phyloP scores from a whole-genome alignment of 2,797 vertebrate species.

The Thamnophis elegans region DNA sequence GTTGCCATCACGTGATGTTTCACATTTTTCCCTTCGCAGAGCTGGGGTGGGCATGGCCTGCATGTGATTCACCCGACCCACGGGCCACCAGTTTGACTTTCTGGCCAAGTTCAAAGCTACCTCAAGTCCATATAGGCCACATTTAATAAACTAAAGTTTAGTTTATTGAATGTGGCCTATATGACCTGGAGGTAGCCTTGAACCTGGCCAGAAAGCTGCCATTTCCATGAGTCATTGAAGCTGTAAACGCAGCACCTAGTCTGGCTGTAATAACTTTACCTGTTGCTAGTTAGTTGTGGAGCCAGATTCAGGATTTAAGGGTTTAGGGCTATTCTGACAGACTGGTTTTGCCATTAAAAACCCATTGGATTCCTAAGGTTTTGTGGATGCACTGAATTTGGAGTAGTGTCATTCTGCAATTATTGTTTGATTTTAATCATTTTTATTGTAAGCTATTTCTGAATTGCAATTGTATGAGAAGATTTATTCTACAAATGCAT shows the following conservation, averaged over 20 bases:
- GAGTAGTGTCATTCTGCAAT: neutral
- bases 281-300: neutral
- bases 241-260: neutral
- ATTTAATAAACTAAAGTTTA: too few relatives aligned
- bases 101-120: too few relatives aligned
- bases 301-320: neutral
- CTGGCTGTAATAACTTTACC: neutral
- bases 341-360: neutral
- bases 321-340: neutral
- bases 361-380: neutral
- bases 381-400: neutral
- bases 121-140: too few relatives aligned
- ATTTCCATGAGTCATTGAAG: neutral
- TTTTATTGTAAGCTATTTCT: neutral
- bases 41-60: too few relatives aligned
- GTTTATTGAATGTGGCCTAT: neutral
- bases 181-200: neutral
- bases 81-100: neutral
- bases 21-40: too few relatives aligned
- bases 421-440: neutral
- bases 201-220: neutral
- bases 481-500: neutral
- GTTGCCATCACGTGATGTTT: too few relatives aligned
- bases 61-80: too few relatives aligned
- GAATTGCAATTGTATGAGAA: neutral